Evolutionary conservation across 2,797 vertebrate genomes (phyloP), one percentile per base, ranked within the genome.

Genomic region (Dendrocincla tyrannina): DNA sequence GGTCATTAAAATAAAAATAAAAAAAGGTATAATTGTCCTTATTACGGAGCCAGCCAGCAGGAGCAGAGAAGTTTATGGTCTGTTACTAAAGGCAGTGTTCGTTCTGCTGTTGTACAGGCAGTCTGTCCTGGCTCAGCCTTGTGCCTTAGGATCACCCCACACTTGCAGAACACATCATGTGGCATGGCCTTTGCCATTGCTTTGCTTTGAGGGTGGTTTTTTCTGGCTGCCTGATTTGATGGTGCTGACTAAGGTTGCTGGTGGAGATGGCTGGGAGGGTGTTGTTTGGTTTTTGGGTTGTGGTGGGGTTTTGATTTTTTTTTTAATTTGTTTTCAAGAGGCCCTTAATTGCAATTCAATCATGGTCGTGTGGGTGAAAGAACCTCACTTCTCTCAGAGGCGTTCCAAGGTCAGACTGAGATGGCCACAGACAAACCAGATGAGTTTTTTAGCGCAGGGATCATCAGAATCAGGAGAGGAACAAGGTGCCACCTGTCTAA

Each of bases 211-310:
- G 27, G 18, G 16, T 46, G 13, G 7, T 64, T 37, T 62, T 69
- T 53, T 59, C 42, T 25, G 28, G 66, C 60, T 82, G 55, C 33
- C 30, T 78, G 44, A 46, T 46, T 22, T 46, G 44, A 22, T 46
- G 44, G 20, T 46, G 44, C 20, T 22, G 4, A 24, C 49, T 59
- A 13, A 59, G 33, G 15, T 17, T 60, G 17, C 59, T 69, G 47
- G 27, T 42, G 49, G 78, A 74, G 23, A 24, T 27, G 32, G 17
- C 2, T 14, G 19, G 15, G 33, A 42, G 8, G 3, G 8, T 2
- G 16, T 2, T 52, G 37, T 8, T 67, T n/a, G 3, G 10, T 28
- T 56, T 47, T 15, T 39, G 1, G 1, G 7, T 27, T 47, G 32
- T 55, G 25, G 4, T 42, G 56, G 39, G 4, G 5, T 3, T 9